Conservation (phyloP, 1,140 invertebrate species). For the Drosophila suzukii region DNA sequence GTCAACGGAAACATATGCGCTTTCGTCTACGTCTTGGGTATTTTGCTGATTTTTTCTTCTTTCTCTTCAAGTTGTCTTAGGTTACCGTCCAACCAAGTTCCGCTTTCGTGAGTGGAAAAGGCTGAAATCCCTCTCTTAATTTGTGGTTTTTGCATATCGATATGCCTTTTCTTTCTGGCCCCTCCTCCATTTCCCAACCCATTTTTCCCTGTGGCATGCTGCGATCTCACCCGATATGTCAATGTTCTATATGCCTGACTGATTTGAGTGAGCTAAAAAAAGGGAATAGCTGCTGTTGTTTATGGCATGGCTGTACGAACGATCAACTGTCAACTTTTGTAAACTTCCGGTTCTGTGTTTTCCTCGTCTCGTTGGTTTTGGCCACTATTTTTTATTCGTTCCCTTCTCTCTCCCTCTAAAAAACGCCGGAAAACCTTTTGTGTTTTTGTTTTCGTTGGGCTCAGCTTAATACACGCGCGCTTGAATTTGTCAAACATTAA, state of each 20-base stretch:
- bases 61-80: constrained; percentile 70
- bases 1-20: constrained; percentile 78
- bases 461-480: no score
- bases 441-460: no score
- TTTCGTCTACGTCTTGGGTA: constrained; percentile 57
- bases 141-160: constrained; percentile 70
- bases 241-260: constrained; percentile 77
- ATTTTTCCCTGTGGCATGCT: constrained; percentile 32
- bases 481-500: no score
- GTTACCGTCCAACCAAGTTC: constrained; percentile 66
- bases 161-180: constrained; percentile 41
- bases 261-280: constrained; percentile 47
- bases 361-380: constrained; percentile 59
- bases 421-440: constrained; percentile 13
- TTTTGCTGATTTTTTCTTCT: constrained; percentile 50
- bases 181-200: constrained; percentile 17
- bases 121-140: constrained; percentile 40
- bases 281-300: constrained; percentile 30
- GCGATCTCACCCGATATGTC: constrained; percentile 72
- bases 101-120: constrained; percentile 59
- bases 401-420: constrained; percentile 42
- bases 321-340: constrained; percentile 76
- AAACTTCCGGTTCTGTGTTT: constrained; percentile 65
- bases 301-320: constrained; percentile 26
- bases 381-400: constrained; percentile 55